Evolutionary conservation across 2,113 vertebrate genomes (phyloP), one percentile per base, ranked within the genome.

Genomic region (Calonectris borealis): DNA sequence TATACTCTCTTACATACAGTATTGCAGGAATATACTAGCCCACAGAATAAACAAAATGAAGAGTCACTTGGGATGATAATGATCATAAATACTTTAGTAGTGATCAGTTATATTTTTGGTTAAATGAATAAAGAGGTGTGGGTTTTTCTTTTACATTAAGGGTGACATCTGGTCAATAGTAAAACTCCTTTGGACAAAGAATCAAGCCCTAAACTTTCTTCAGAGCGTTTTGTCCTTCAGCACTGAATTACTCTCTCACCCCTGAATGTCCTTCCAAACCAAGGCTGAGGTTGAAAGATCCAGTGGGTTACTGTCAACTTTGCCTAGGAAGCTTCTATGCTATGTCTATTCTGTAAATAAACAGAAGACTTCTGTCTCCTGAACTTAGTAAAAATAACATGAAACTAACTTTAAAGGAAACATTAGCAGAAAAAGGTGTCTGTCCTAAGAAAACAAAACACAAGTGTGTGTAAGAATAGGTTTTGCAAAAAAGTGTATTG

Each of bases 191-290:
- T 25, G 26, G 51, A 42, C 51, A 71, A 86, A 79, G 29, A 70
- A 16, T 58, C 10, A 20, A 42, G 27, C 5, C 38, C 19, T 66
- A 20, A 70, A 12, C 8, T 26, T 75, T 32, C 16, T 73, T n/a
- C 31, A 13, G 52, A 13, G 46, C 3, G 0, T 61, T 78, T 89
- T 34, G 27, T 76, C 58, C 40, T 83, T 29, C 72, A 81, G 46
- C 49, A 64, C 26, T 27, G 29, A 81, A 62, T 40, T 31, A 14
- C 26, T 46, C 68, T 84, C 38, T 93, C 52, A 88, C 93, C 95
- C 76, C 90, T 96, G 95, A 86, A 93, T 83, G 94, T 96, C 94
- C 90, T 94, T 95, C 95, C 72, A 92, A 44, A 81, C 83, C 72
- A 92, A 79, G 76, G 38, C 44, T 86, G 90, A 71, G 20, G 32